Evolutionary conservation across 2,888 invertebrate genomes (phyloP).

Genomic region (Eudasyphora cyanicolor): DNA sequence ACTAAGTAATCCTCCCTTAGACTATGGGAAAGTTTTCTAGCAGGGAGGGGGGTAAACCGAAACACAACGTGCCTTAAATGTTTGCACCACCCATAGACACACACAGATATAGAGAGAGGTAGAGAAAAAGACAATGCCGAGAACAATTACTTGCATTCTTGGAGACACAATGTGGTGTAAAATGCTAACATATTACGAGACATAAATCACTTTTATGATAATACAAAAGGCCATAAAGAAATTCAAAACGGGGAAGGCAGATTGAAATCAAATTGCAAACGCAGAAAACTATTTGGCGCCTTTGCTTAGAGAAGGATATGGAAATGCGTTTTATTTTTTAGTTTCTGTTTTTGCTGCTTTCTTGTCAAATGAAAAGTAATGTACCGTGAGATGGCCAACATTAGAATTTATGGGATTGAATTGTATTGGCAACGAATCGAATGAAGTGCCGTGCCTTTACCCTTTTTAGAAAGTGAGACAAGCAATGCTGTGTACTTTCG

Average conservation of each 20-base stretch:
- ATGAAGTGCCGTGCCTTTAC: not conserved
- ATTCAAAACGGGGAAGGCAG: not conserved
- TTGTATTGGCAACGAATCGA: not conserved
- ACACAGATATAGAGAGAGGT: too few relatives aligned
- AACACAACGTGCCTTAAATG: constrained; percentile 44
- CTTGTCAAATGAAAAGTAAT: not conserved
- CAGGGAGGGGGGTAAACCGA: not conserved
- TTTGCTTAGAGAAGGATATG: too few relatives aligned
- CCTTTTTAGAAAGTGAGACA: constrained; percentile 2
- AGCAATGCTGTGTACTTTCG: not conserved
- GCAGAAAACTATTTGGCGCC: not conserved
- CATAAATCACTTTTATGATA: constrained; percentile 62
- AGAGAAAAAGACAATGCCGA: too few relatives aligned
- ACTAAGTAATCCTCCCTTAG: not conserved
- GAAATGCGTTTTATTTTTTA: not conserved
- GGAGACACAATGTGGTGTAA: constrained; percentile 37
- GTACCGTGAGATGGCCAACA: constrained; percentile 1
- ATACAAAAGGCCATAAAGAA: constrained; percentile 27
- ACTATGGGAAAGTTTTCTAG: not conserved
- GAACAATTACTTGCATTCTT: constrained; percentile 44
- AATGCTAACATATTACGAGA: constrained; percentile 49
- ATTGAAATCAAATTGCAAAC: not conserved
- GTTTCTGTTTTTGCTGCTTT: not conserved
- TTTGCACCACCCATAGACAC: constrained; percentile 25
- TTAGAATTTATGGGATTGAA: constrained; percentile 44